A percentile compares a stretch with the other conserved stretches of the same genome.
Evolutionary conservation across 2,888 invertebrate genomes (phyloP).

Genomic region (Caprella mutica): DNA sequence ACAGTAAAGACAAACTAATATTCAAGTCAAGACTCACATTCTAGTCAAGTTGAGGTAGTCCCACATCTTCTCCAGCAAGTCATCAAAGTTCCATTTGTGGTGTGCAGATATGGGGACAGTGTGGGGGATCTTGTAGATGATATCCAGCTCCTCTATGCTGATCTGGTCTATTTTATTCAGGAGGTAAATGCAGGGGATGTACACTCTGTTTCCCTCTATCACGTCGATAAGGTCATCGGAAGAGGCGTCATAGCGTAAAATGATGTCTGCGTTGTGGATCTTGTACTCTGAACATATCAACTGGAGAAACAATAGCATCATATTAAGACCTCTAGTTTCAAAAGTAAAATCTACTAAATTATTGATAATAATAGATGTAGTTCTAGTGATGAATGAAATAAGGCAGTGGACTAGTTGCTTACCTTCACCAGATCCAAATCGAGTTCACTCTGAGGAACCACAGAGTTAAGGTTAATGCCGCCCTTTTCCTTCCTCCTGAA

Average conservation of each 20-base stretch:
- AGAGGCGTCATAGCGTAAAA: conserved; percentile 79
- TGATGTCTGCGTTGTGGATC: conserved; percentile 97
- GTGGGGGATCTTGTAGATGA: conserved; percentile 98
- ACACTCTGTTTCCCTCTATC: conserved; percentile 95
- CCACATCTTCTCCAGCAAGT: conserved; percentile 95
- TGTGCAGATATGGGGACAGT: conserved; percentile 99
- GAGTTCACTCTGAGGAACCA: conserved; percentile 82
- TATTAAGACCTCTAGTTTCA: background rate
- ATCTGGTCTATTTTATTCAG: conserved; percentile 68
- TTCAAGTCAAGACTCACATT: conserved; percentile 53
- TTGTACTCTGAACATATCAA: conserved; percentile 93
- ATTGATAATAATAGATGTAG: background rate
- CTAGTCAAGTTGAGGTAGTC: conserved; percentile 84
- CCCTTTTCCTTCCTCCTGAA: conserved; percentile 97
- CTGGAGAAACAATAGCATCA: conserved; percentile 30
- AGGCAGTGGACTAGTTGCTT: background rate
- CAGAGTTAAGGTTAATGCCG: conserved; percentile 85
- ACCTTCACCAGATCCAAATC: conserved; percentile 82
- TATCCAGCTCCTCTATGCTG: conserved; percentile 88
- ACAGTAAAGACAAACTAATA: background rate
- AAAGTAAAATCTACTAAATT: background rate
- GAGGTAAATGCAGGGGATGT: conserved; percentile 95
- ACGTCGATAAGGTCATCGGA: conserved; percentile 97
- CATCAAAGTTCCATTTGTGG: conserved; percentile 99
- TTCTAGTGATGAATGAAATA: background rate